Conservation (phyloP, 2,113 vertebrate species). For the Oncorhynchus nerka region DNA sequence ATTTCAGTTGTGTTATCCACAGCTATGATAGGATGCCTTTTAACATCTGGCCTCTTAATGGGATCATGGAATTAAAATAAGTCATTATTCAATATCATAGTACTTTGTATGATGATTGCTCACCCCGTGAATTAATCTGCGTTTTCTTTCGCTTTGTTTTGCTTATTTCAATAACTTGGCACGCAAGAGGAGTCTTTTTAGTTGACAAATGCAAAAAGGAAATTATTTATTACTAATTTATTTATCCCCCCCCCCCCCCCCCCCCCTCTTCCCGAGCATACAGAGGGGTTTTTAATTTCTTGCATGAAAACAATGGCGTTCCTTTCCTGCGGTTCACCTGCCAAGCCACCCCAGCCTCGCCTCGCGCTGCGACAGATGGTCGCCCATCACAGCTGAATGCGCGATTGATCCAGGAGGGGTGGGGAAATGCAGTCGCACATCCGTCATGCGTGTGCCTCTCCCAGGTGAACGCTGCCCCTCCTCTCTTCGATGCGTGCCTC, state of each 20-base stretch:
- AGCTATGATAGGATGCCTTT: conserved; percentile 65
- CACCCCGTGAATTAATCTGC: conserved; percentile 70
- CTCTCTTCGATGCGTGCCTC: conserved; percentile 41
- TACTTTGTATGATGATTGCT: conserved; percentile 56
- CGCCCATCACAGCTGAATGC: conserved; percentile 69
- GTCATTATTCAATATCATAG: conserved; percentile 71
- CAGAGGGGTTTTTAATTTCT: conserved; percentile 76
- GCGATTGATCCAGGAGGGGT: conserved; percentile 76
- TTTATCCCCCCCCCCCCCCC: conserved; percentile 59
- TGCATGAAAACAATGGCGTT: conserved; percentile 75
- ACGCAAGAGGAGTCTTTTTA: conserved; percentile 71
- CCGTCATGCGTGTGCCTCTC: conserved; percentile 26
- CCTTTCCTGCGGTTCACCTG: conserved; percentile 72
- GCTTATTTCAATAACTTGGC: conserved; percentile 72
- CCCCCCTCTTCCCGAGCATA: conserved; percentile 46
- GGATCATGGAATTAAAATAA: conserved; percentile 62
- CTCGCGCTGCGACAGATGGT: conserved; percentile 77
- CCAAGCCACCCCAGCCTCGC: conserved; percentile 67
- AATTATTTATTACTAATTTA: conserved; percentile 76
- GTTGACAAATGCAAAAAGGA: conserved; percentile 73
- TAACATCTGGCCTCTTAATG: conserved; percentile 73
- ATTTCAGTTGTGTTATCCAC: conserved; percentile 57
- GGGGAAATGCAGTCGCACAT: background rate
- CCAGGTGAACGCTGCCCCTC: conserved; percentile 48
- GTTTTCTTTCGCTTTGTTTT: conserved; percentile 68